Conservation (phyloP, 35 echinoderm and acorn worm species). For the Hemicentrotus pulcherrimus region DNA sequence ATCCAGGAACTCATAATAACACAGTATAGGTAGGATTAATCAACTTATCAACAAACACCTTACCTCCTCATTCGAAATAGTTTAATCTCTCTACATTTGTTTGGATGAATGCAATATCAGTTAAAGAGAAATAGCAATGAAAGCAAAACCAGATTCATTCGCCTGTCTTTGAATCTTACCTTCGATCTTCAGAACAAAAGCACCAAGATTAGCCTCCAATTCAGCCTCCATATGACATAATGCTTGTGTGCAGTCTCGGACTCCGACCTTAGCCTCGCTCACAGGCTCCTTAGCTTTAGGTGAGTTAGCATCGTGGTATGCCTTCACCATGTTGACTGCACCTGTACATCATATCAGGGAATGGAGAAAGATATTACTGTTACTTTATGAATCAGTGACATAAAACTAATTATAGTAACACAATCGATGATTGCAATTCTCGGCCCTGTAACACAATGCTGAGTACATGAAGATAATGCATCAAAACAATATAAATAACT, state of each 20-base stretch:
- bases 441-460: too few species aligned
- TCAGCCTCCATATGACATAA: constrained; percentile 94
- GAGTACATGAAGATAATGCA: too few species aligned
- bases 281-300: constrained; percentile 82
- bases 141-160: background rate
- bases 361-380: background rate
- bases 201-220: constrained; percentile 86
- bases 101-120: too few species aligned
- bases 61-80: too few species aligned
- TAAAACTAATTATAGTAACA: background rate
- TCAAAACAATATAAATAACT: too few species aligned
- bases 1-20: too few species aligned
- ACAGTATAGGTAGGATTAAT: too few species aligned
- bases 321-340: constrained; percentile 90
- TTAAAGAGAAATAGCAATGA: background rate
- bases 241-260: constrained; percentile 90
- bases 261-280: constrained; percentile 77
- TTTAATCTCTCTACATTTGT: too few species aligned
- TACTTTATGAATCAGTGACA: background rate
- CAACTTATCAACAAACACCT: too few species aligned
- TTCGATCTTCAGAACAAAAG: constrained; percentile 86
- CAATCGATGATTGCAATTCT: too few species aligned
- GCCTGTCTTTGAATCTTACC: constrained; percentile 34
- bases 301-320: constrained; percentile 72
- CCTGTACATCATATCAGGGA: constrained; percentile 58